Conservation (phyloP, 2,888 invertebrate genomes). For the Tridacna gigas region DNA sequence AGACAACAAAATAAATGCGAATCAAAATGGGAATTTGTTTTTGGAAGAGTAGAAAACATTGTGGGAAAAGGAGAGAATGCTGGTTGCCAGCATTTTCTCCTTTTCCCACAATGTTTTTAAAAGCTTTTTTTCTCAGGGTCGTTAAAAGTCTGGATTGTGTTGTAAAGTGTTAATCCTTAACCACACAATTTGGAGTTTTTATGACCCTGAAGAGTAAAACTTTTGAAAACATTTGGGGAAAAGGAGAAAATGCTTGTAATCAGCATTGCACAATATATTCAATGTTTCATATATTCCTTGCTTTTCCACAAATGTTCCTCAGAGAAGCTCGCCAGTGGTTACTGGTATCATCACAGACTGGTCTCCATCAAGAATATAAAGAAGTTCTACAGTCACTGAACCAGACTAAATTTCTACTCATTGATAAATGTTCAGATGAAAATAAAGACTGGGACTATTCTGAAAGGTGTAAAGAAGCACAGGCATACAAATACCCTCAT, state of each 20-base stretch:
- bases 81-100: too few species aligned
- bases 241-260: neutral
- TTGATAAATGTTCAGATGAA: slow-evolving; percentile 81
- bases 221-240: neutral
- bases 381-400: slow-evolving; percentile 87
- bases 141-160: too few species aligned
- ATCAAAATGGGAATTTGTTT: too few species aligned
- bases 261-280: neutral
- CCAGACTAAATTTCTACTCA: slow-evolving; percentile 86
- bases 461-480: slow-evolving; percentile 88
- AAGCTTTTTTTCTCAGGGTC: too few species aligned
- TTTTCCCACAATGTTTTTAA: too few species aligned
- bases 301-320: slow-evolving; percentile 27
- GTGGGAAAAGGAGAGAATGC: too few species aligned
- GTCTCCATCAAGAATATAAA: slow-evolving; percentile 88
- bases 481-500: slow-evolving; percentile 90
- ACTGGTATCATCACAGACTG: slow-evolving; percentile 92
- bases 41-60: too few species aligned
- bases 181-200: too few species aligned
- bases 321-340: slow-evolving; percentile 85
- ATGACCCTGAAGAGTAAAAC: too few species aligned
- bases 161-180: too few species aligned
- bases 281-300: neutral
- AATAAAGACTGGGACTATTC: slow-evolving; percentile 74
- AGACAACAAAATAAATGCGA: too few species aligned